Conservation (phyloP, 2,113 vertebrate species). For the Sinocyclocheilus rhinocerous region DNA sequence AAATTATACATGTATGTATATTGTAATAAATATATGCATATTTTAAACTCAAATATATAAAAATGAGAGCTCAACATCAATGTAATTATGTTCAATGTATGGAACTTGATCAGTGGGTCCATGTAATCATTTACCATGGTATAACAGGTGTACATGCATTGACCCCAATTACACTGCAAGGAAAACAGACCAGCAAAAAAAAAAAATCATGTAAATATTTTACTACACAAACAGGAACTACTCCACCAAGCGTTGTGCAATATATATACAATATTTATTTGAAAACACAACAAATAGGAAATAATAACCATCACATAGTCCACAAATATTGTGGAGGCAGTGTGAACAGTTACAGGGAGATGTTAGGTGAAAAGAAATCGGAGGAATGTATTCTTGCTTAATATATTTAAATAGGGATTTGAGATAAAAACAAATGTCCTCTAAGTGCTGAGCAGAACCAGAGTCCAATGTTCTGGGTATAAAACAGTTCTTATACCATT, state of each 20-base stretch:
- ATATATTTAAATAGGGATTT: neutral
- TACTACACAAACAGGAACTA: neutral
- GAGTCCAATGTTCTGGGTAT: neutral
- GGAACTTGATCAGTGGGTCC: neutral
- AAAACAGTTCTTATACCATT: neutral
- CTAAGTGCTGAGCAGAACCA: neutral
- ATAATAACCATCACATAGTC: constrained; percentile 27
- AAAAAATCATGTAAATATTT: neutral
- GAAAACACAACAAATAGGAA: constrained; percentile 10
- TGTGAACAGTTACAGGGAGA: constrained; percentile 14
- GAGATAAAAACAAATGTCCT: constrained; percentile 7
- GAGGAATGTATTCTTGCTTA: neutral
- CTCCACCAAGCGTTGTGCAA: neutral
- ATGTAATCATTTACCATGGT: constrained; percentile 17
- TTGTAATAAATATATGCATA: no score
- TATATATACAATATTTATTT: constrained; percentile 45
- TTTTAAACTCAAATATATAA: neutral
- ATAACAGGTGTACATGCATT: neutral
- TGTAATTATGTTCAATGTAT: neutral
- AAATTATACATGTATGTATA: no score
- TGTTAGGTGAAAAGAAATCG: neutral
- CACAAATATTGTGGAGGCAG: constrained; percentile 41
- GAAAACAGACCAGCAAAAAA: neutral
- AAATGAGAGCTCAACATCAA: neutral
- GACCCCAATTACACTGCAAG: neutral